Conservation (phyloP, 2,797 vertebrate genomes). For the Pantherophis vulpinus region DNA sequence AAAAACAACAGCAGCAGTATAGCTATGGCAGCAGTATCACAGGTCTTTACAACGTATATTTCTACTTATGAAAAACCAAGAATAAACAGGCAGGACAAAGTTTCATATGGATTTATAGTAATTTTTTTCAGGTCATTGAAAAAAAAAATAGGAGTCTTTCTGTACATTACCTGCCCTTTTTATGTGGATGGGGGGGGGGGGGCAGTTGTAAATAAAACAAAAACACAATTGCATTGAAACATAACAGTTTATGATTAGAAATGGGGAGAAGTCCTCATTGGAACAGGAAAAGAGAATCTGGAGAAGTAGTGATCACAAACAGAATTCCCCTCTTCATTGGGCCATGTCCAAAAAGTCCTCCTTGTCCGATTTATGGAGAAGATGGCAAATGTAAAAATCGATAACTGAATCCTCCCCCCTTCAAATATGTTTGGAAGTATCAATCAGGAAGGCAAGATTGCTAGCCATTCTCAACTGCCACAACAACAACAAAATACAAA, state of each 20-base stretch:
- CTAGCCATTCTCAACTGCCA: background rate
- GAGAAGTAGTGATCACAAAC: background rate
- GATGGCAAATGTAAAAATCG: background rate
- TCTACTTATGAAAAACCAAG: background rate
- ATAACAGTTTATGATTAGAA: background rate
- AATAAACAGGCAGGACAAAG: background rate
- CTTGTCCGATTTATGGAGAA: background rate
- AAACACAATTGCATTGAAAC: background rate
- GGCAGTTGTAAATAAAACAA: background rate
- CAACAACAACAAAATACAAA: background rate
- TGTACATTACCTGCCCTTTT: background rate
- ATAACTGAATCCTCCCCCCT: background rate
- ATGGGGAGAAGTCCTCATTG: background rate
- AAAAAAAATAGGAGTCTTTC: constrained; percentile 14
- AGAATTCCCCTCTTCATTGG: background rate
- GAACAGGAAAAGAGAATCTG: background rate
- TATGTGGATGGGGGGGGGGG: background rate
- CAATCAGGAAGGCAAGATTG: background rate
- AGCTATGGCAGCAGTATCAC: background rate
- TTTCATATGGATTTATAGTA: constrained; percentile 19
- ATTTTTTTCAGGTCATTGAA: background rate
- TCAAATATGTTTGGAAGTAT: background rate
- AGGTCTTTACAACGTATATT: background rate
- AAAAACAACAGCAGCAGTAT: background rate
- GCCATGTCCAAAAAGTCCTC: background rate